Conservation (phyloP, 2,888 invertebrate genomes). For the Cryptocheilus praepositus region DNA sequence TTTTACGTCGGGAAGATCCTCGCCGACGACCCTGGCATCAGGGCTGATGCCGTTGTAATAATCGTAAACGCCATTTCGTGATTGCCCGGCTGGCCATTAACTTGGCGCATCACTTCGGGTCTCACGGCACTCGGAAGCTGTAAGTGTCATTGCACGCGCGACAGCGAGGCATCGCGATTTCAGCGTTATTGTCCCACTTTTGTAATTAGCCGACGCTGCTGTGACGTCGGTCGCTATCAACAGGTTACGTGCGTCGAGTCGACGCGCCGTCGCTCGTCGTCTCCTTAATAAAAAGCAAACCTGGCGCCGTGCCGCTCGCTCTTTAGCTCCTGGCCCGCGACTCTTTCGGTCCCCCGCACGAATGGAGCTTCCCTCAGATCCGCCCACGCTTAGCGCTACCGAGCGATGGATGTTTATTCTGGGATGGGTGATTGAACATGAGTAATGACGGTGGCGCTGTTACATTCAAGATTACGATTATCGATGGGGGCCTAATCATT, state of each 20-base stretch:
- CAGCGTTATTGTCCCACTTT: conserved; percentile 47
- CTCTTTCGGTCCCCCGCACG: conserved; percentile 3
- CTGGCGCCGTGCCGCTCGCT: conserved; percentile 7
- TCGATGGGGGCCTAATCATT: too few relatives aligned
- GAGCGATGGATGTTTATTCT: background rate
- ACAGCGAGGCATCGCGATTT: conserved; percentile 24
- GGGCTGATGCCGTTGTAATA: conserved; percentile 31
- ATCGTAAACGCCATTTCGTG: conserved; percentile 46
- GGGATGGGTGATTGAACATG: background rate
- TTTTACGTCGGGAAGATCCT: conserved; percentile 29
- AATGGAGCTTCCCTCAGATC: background rate
- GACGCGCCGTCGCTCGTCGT: conserved; percentile 11
- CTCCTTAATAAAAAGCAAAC: conserved; percentile 30
- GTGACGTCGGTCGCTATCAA: conserved; percentile 39
- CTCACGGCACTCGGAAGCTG: conserved; percentile 17
- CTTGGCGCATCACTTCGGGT: background rate
- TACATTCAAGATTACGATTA: too few relatives aligned
- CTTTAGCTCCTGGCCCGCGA: background rate
- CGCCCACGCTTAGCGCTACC: too few relatives aligned
- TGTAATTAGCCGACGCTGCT: conserved; percentile 45
- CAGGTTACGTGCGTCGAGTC: conserved; percentile 41
- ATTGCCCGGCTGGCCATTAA: conserved; percentile 37
- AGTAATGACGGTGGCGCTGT: too few relatives aligned
- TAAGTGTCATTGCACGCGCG: conserved; percentile 35
- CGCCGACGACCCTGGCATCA: conserved; percentile 20